Conservation (phyloP, 2,113 vertebrate genomes). For the Uropsilus gracilis region DNA sequence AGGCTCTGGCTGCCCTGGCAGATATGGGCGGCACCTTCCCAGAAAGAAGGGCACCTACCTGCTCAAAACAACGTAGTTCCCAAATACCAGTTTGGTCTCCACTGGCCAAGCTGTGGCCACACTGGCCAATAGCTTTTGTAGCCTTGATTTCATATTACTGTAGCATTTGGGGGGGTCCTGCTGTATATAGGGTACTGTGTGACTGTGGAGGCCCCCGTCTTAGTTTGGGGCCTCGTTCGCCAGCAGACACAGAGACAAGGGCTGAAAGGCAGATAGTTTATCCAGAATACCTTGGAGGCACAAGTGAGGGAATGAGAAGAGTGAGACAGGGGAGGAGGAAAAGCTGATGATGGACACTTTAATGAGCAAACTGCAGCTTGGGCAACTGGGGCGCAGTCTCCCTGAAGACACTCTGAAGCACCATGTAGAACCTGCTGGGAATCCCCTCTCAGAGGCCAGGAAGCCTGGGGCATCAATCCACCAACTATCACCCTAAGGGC, state of each 20-base stretch:
- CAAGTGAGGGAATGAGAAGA: constrained; percentile 9
- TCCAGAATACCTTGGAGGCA: not conserved
- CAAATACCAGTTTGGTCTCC: not conserved
- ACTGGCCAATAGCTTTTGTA: not conserved
- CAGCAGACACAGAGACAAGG: not conserved
- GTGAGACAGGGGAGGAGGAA: not conserved
- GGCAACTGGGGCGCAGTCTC: not conserved
- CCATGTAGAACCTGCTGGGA: constrained; percentile 17
- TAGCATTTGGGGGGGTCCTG: not conserved
- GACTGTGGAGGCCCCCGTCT: not conserved
- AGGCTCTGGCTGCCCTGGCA: not conserved
- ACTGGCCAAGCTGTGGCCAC: not conserved
- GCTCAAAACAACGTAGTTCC: not conserved
- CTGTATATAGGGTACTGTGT: not conserved
- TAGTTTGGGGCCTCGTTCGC: not conserved
- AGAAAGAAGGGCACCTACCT: not conserved
- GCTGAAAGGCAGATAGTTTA: not conserved
- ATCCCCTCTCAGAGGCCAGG: not conserved
- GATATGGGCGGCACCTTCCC: constrained; percentile 51
- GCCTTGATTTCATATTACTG: not conserved
- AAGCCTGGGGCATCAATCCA: constrained; percentile 21
- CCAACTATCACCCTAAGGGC: not conserved
- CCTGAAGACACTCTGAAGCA: constrained; percentile 25
- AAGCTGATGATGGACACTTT: not conserved
- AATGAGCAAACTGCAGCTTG: constrained; percentile 27